Evolutionary conservation across 1,140 invertebrate species (phyloP).

Genomic region (Tetramorium alpestre): DNA sequence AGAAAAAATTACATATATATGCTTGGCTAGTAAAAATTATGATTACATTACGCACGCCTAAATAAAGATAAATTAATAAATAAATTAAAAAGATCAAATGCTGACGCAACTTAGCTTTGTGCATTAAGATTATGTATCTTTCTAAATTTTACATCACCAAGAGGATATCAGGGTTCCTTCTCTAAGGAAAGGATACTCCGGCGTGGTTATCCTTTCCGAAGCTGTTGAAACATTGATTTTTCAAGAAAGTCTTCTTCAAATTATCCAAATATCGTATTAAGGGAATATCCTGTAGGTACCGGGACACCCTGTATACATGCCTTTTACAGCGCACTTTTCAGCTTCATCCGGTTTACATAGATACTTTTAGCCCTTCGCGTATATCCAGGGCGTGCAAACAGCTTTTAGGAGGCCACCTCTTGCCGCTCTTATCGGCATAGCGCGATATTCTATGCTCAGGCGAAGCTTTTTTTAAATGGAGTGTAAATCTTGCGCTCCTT

Average conservation of each 20-base stretch:
- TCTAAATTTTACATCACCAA: neutral
- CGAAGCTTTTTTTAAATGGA: constrained; percentile 38
- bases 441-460: constrained; percentile 24
- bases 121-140: neutral
- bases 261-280: neutral
- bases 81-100: neutral
- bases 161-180: neutral
- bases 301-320: constrained; percentile 7
- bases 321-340: constrained; percentile 35
- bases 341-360: constrained; percentile 37
- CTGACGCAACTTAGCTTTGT: neutral
- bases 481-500: constrained; percentile 21
- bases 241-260: neutral
- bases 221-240: neutral
- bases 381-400: constrained; percentile 27
- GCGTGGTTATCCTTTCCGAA: neutral
- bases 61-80: neutral
- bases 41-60: neutral
- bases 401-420: constrained; percentile 27
- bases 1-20: neutral
- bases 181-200: neutral
- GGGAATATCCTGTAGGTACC: neutral
- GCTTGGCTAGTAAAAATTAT: neutral
- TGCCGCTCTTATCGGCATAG: constrained; percentile 5
- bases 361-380: constrained; percentile 38